Base-by-base conservation (phyloP, 2,113 vertebrate species). In the Odobenus rosmarus region DNA sequence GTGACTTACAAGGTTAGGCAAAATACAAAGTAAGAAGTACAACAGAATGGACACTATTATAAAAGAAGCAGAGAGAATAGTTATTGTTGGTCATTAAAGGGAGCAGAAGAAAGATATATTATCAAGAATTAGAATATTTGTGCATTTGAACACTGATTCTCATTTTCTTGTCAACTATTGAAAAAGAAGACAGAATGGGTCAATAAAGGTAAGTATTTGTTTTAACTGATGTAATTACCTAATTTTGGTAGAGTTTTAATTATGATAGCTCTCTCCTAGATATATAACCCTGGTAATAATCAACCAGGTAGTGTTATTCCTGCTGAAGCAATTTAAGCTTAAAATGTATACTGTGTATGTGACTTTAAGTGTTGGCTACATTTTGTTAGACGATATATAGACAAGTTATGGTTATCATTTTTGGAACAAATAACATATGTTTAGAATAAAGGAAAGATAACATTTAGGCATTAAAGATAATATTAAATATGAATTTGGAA, bases 401-500 rank as follows among this genome's bases (percentile, higher is more conserved):
- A 46, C 21, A 88, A 92, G 53, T 83, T 88, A 62, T 79, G 49
- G 23, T 80, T 90, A 53, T 64, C 71, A 28, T 80, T 69, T 96
- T 77, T 57, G 51, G 83, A 96, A 85, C 33, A 88, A 84, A 88
- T 53, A 8, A 88, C 49, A 8, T 0, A 81, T 84, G 57, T 84
- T 79, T 79, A 72, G 84, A 91, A 33, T 86, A 84, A 77, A 85
- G 53, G 79, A 90, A 94, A 82, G 15, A 11, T 14, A 80, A n/a
- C 3, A 89, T 19, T 92, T 90, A 71, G 72, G 42, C 77, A 74
- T 83, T 80, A 61, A 90, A 13, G 74, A 33, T 72, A 82, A 42
- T 46, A 86, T 81, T 88, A 92, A 89, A 76, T 92, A 89, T 91
- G 74, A 88, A 96, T n/a, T 93, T 91, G 61, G 33, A 42, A 77